phyloP scores from a whole-genome alignment of 2,888 invertebrate species.

The Meiosimyza platycephala region DNA sequence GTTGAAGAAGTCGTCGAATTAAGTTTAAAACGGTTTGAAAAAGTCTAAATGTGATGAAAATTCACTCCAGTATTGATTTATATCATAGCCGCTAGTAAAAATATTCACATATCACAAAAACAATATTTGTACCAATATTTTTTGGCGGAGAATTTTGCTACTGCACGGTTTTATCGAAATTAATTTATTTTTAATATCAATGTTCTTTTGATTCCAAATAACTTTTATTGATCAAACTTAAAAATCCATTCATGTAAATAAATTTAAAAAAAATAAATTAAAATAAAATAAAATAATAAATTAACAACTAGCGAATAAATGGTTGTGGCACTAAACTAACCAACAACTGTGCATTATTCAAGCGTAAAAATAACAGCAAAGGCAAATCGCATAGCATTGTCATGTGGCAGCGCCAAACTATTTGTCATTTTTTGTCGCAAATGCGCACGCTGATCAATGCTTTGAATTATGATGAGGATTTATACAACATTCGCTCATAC shows the following conservation, averaged over 20 bases:
- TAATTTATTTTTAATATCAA: background rate
- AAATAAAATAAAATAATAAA: conserved; percentile 16
- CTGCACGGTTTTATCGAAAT: no score
- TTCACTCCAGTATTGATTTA: no score
- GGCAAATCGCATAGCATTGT: conserved; percentile 7
- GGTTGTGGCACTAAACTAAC: background rate
- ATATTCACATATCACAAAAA: no score
- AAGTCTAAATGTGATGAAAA: no score
- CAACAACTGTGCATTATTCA: background rate
- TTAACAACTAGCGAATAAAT: background rate
- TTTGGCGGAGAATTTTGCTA: no score
- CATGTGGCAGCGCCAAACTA: conserved; percentile 58
- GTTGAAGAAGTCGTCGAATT: no score
- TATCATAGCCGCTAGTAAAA: no score
- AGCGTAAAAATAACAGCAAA: conserved; percentile 18
- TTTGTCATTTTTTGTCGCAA: conserved; percentile 57
- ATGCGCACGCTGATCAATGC: conserved; percentile 59
- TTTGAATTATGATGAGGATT: conserved; percentile 65
- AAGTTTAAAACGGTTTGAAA: no score
- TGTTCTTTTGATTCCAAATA: background rate
- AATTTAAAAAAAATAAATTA: conserved; percentile 20
- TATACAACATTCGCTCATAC: conserved; percentile 39
- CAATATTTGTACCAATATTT: no score
- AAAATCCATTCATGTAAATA: background rate
- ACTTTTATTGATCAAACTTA: background rate